These are phyloP conservation scores for Drosophila takahashii DNA, from an alignment of 1,140 invertebrate species.

Conservation along the genomic window DNA sequence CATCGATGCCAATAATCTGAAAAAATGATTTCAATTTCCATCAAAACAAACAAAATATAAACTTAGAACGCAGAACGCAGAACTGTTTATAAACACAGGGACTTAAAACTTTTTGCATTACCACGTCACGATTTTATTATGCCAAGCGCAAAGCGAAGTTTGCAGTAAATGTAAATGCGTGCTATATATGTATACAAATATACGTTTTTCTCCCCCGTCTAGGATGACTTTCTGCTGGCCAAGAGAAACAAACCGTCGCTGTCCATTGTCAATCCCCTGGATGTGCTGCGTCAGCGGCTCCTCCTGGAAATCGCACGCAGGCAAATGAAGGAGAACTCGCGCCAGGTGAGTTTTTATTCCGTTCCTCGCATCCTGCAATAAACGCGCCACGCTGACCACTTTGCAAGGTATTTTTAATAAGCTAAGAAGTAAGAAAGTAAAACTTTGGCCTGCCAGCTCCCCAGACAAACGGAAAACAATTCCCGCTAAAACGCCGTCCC, in stretches of 20 bases:
- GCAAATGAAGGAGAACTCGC: slow-evolving; percentile 88
- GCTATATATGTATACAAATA: slow-evolving; percentile 3
- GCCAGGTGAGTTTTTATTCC: slow-evolving; percentile 84
- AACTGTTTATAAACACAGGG: slow-evolving; percentile 21
- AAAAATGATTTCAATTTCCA: slow-evolving; percentile 20
- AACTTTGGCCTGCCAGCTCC: slow-evolving; percentile 40
- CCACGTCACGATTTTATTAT: slow-evolving; percentile 29
- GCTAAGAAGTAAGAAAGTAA: slow-evolving; percentile 40
- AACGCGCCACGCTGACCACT: slow-evolving; percentile 32
- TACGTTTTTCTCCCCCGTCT: slow-evolving; percentile 17
- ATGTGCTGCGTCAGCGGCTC: slow-evolving; percentile 90
- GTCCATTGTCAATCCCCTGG: slow-evolving; percentile 91
- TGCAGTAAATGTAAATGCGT: slow-evolving; percentile 28
- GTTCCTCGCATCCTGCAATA: not conserved
- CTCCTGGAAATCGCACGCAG: slow-evolving; percentile 90
- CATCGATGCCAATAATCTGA: slow-evolving; percentile 5
- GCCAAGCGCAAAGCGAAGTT: slow-evolving; percentile 26
- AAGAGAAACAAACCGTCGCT: slow-evolving; percentile 89
- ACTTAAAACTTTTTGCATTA: slow-evolving; percentile 49
- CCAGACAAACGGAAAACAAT: slow-evolving; percentile 63
- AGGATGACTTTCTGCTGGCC: slow-evolving; percentile 51
- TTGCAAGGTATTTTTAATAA: slow-evolving; percentile 74
- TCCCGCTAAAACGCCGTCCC: slow-evolving; percentile 6
- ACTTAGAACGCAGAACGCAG: slow-evolving; percentile 3
- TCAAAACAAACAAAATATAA: slow-evolving; percentile 11